Evolutionary conservation across 2,888 invertebrate genomes (phyloP), one percentile per base, ranked within the genome.

Genomic region (Agrochola circellaris): DNA sequence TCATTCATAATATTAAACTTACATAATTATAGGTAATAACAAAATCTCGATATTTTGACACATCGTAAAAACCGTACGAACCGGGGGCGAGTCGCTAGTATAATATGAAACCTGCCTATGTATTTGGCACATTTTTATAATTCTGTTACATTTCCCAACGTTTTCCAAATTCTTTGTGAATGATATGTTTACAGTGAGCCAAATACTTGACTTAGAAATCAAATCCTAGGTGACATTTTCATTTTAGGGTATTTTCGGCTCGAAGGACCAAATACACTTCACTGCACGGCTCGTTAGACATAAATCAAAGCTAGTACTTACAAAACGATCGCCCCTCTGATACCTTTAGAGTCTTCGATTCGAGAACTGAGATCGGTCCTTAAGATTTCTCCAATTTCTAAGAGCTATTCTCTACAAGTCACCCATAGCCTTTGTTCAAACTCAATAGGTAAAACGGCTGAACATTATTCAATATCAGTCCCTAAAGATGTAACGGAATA

Each of bases 381-480:
- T 17, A 56, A 66, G 81, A 82, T 82, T 54, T 67, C 65, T 61
- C 20, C 42, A 71, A 81, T 66, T 82, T 83, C 78, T 65, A 83
- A 69, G 61, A 71, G 70, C 64, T 51, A 34, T 67, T 51, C 56
- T 20, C 48, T 17, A 34, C 61, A 69, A 82, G 62, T 58, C 60
- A 56, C 56, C 81, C 62, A 20, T 75, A 56, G n/a, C 34, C 26
- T 68, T 75, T 81, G 76, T 85, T 67, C 64, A 71, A 75, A 72
- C 64, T 67, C 82, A 70, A 60, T 82, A 81, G 61, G 85, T 56
- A 81, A 66, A 85, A 65, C 42, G 60, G 38, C 17, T 54, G 42
- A 82, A 73, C 58, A 76, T 85, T 85, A 88, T 88, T 87, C 83
- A 87, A 85, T 88, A 87, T 79, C 79, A 80, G 71, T 85, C 88